A percentile compares a stretch with the other conserved stretches of the same genome.
These are phyloP conservation scores for Caenorhabditis remanei DNA, from an alignment of 1,140 invertebrate species.

Conservation along the genomic window DNA sequence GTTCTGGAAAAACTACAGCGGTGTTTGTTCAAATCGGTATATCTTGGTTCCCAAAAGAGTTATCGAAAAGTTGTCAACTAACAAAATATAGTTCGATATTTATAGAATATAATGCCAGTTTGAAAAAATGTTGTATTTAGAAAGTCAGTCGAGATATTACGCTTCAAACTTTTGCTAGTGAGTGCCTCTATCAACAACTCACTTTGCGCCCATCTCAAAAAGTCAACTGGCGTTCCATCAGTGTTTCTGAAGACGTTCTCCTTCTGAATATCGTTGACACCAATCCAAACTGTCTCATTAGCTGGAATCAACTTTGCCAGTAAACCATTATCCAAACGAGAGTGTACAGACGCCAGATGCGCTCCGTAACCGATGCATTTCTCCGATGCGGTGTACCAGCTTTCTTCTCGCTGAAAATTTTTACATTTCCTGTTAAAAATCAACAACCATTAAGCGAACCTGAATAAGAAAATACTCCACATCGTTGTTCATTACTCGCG, in stretches of 20 bases:
- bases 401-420: conserved; percentile 27
- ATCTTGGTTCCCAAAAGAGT: too few species aligned
- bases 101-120: background rate
- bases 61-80: too few species aligned
- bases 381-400: conserved; percentile 56
- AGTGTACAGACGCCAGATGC: conserved; percentile 37
- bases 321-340: conserved; percentile 24
- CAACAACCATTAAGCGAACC: background rate
- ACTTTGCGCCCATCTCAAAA: conserved; percentile 28
- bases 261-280: conserved; percentile 55
- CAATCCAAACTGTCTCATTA: conserved; percentile 52
- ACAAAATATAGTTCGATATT: too few species aligned
- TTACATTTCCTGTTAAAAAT: background rate
- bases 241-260: conserved; percentile 53
- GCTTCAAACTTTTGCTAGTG: too few species aligned
- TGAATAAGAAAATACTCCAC: conserved; percentile 42
- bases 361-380: conserved; percentile 55
- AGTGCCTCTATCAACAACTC: background rate
- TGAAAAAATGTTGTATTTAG: too few species aligned
- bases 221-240: conserved; percentile 18
- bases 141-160: too few species aligned
- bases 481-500: background rate
- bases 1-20: conserved; percentile 16
- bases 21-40: too few species aligned
- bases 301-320: background rate